Percentiles rank a stretch among this genome's conserved stretches.
These are phyloP conservation scores for Platycnemis pennipes DNA, from an alignment of 2,888 invertebrate genomes.

Conservation along the genomic window DNA sequence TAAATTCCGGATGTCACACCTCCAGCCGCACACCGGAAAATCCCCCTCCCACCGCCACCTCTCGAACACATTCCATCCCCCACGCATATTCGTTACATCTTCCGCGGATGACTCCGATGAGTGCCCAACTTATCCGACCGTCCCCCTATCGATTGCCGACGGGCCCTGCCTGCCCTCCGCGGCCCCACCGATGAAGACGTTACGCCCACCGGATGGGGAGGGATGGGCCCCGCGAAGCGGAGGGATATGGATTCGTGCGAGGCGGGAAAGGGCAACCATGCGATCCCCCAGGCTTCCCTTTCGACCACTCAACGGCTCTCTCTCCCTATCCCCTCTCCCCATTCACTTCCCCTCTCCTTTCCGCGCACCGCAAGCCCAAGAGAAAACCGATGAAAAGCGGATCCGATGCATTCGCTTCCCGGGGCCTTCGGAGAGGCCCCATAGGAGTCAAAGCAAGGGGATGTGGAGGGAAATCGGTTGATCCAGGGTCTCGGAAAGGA, in stretches of 20 bases:
- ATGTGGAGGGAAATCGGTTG: background rate
- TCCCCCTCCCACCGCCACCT: background rate
- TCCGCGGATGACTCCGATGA: background rate
- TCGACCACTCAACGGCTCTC: background rate
- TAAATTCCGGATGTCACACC: background rate
- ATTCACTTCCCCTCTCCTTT: background rate
- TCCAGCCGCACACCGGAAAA: background rate
- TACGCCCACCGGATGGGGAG: background rate
- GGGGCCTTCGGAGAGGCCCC: background rate
- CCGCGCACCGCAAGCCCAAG: background rate
- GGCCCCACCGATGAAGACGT: background rate
- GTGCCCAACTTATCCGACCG: background rate
- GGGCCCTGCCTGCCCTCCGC: background rate
- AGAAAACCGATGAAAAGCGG: background rate
- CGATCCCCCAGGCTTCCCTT: background rate
- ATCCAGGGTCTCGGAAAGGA: too few species aligned
- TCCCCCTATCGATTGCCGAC: background rate
- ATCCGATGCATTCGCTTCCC: background rate
- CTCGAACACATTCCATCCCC: background rate
- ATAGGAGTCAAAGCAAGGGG: background rate
- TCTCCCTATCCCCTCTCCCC: background rate
- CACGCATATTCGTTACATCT: background rate
- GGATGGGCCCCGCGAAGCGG: background rate
- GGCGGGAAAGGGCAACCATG: background rate
- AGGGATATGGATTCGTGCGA: background rate